Evolutionary conservation across 2,888 invertebrate species (phyloP), one percentile per base, ranked within the genome.

Genomic region (Drosophila differens): DNA sequence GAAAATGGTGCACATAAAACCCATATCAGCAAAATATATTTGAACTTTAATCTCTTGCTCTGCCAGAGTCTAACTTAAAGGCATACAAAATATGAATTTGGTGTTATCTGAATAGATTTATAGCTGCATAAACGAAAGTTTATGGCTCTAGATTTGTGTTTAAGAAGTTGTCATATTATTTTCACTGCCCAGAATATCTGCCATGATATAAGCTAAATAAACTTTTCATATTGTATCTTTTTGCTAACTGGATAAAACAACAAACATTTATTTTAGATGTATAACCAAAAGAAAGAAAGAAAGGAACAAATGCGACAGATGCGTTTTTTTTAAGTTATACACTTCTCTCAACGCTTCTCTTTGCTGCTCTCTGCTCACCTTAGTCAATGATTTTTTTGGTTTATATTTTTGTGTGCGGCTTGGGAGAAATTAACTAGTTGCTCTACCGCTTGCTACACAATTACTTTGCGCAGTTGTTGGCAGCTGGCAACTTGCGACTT

Each of bases 401-500:
- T 51, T 32, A 37, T 41, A n/a, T 52, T 55, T 12, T 35, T 41
- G 44, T 57, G 35, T 32, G 28, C 47, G 41, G 51, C 57, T 58
- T 41, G 33, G 51, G 35, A 32, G 63, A 64, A 41, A 35, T 58
- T 35, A 68, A 64, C 69, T 65, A 63, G 61, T 65, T 73, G 64
- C 61, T 66, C 25, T 47, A 30, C 28, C 9, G 28, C 39, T 37
- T 54, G 44, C 52, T 19, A 33, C 53, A 32, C 59, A 69, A 57
- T 62, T 52, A 28, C 44, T 70, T 72, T 28, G 5, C 53, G 41
- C 60, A 61, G 66, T 67, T 59, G 71, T 63, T 39, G 47, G 47
- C 32, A 28, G 28, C 12, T 39, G 57, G 52, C 77, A 74, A 32
- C 70, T 67, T 47, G 30, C 53, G 71, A 78, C 78, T 78, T 78